phyloP scores from a whole-genome alignment of 2,113 vertebrate species.

The Turdus rufiventris region DNA sequence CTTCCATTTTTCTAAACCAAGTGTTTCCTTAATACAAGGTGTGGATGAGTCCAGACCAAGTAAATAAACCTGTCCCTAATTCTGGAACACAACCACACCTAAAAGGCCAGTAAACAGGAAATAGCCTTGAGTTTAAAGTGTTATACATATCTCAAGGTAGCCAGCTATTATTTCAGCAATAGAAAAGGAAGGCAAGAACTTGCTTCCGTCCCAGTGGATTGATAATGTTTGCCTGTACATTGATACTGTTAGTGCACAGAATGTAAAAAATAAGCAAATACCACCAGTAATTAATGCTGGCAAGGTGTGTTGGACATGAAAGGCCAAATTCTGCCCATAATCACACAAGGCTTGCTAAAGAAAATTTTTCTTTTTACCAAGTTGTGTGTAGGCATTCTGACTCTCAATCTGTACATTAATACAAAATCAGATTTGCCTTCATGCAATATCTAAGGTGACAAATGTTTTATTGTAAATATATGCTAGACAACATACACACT shows the following conservation, averaged over 20 bases:
- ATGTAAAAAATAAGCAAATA: background rate
- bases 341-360: background rate
- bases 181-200: slow-evolving; percentile 16
- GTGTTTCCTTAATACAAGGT: slow-evolving; percentile 10
- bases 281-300: background rate
- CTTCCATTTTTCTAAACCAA: background rate
- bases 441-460: background rate
- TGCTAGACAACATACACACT: background rate
- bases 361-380: background rate
- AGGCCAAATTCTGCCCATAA: background rate
- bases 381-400: background rate
- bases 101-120: slow-evolving; percentile 64
- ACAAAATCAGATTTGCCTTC: background rate
- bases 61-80: slow-evolving; percentile 44
- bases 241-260: background rate
- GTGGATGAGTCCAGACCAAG: background rate
- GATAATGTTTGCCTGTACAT: background rate
- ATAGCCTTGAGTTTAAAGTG: slow-evolving; percentile 30
- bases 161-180: slow-evolving; percentile 41
- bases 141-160: slow-evolving; percentile 54
- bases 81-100: slow-evolving; percentile 52
- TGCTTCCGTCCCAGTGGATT: background rate
- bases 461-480: background rate
- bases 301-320: background rate
- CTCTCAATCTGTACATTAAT: background rate